Evolutionary conservation across 2,888 invertebrate genomes (phyloP), one percentile per base, ranked within the genome.

Genomic region (Mactromeris polynyma): DNA sequence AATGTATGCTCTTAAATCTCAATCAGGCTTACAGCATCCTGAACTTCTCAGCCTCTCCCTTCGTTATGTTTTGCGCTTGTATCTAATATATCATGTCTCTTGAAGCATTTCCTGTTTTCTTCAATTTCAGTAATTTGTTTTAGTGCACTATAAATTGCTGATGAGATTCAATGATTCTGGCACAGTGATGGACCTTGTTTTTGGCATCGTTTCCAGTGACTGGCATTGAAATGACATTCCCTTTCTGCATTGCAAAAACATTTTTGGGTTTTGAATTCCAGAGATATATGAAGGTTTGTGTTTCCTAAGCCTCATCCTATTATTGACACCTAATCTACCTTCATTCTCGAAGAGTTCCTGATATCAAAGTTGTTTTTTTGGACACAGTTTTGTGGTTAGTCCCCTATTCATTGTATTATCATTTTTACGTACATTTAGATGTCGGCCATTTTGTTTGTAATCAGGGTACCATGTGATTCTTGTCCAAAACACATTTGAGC

Each of bases 21-120:
- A 26, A 9, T 9, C 4, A 21, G n/a, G 9, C n/a, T 26, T 26
- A 64, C n/a, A 26, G 11, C 58, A n/a, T 26, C 26, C 58, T 0
- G 26, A 26, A 64, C 0, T 4, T 26, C 26, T 64, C 54, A 64
- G 9, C 58, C 26, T 26, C 26, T n/a, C 58, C 58, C 26, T 26
- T 64, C 26, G 9, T 64, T 4, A 64, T 21, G n/a, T 64, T 64
- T 64, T 64, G n/a, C 26, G 6, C 26, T 64, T 64, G n/a, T 64
- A 64, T 64, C 58, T 26, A 64, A 64, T 64, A 64, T 26, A 64
- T 64, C 58, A 26, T 64, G 58, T n/a, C 58, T 64, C 58, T 64
- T 26, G 2, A 64, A 26, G 58, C 26, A 64, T 64, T 64, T 64
- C 58, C 58, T 64, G 58, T 64, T 64, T 46, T 64, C 58, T 64